A percentile compares a stretch with the other conserved stretches of the same genome.
Evolutionary conservation across 2,888 invertebrate genomes (phyloP).

Genomic region (Steinernema carpocapsae): DNA sequence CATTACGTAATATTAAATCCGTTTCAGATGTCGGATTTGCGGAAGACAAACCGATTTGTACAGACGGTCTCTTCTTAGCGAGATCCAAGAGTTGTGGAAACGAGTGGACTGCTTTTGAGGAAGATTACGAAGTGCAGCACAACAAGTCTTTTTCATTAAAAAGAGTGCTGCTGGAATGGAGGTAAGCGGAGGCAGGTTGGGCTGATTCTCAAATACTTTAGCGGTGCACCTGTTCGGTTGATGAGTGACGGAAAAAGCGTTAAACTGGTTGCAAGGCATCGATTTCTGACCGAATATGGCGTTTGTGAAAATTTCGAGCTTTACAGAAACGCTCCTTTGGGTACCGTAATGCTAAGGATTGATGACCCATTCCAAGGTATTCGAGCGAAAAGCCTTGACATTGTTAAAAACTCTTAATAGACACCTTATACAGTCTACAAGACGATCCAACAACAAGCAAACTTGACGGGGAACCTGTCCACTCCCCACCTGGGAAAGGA

Average conservation of each 20-base stretch:
- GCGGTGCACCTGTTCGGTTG: neutral
- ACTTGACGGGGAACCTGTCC: neutral
- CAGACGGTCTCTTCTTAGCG: too few relatives aligned
- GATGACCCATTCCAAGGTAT: neutral
- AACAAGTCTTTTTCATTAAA: neutral
- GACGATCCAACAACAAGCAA: neutral
- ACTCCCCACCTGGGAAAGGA: neutral
- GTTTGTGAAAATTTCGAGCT: neutral
- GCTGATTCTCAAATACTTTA: neutral
- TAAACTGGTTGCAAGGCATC: neutral
- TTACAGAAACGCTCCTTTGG: neutral
- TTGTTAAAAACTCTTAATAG: neutral
- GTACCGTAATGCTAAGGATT: neutral
- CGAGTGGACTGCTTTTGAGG: neutral
- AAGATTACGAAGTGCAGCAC: neutral
- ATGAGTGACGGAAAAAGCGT: neutral
- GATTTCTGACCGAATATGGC: constrained; percentile 7
- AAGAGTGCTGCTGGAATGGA: neutral
- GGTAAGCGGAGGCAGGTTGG: neutral
- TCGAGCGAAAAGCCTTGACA: neutral
- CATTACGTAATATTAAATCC: too few relatives aligned
- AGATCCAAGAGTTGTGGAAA: too few relatives aligned
- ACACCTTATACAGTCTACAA: neutral
- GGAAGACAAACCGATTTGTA: too few relatives aligned
- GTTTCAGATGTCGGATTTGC: too few relatives aligned